Evolutionary conservation across 2,797 vertebrate species (phyloP).

Genomic region (Rhinophrynus dorsalis): DNA sequence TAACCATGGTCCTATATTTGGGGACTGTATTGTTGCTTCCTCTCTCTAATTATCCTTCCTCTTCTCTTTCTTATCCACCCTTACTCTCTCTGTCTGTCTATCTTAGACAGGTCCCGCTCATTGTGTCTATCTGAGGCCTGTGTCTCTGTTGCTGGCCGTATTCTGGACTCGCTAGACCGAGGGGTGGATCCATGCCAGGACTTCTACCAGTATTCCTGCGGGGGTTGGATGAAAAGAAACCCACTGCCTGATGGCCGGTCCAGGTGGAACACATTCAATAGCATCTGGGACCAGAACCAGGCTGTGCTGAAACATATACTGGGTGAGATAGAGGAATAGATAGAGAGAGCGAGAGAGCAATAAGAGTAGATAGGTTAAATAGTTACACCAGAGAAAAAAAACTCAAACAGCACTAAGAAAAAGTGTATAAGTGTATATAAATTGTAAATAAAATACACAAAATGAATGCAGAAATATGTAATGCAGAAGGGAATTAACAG

Average conservation of each 20-base stretch:
- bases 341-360: not conserved
- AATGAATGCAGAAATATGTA: too few relatives aligned
- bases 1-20: too few relatives aligned
- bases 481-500: too few relatives aligned
- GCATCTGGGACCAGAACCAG: constrained; percentile 97
- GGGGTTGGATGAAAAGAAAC: constrained; percentile 94
- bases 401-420: too few relatives aligned
- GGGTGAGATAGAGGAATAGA: constrained; percentile 78
- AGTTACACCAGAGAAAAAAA: too few relatives aligned
- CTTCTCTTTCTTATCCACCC: not conserved
- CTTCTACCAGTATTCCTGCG: constrained; percentile 94
- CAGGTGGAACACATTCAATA: constrained; percentile 96
- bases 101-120: constrained; percentile 77
- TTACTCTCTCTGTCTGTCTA: constrained; percentile 32
- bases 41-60: not conserved
- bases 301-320: constrained; percentile 92
- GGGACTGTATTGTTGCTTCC: not conserved
- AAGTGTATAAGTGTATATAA: too few relatives aligned
- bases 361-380: too few relatives aligned
- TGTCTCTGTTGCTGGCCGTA: constrained; percentile 88
- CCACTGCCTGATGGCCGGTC: constrained; percentile 89
- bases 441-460: too few relatives aligned
- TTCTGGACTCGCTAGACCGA: constrained; percentile 88
- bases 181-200: constrained; percentile 86
- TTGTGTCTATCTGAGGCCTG: constrained; percentile 88